Conservation (phyloP, 2,113 vertebrate genomes). For the Hemiprocne comata region DNA sequence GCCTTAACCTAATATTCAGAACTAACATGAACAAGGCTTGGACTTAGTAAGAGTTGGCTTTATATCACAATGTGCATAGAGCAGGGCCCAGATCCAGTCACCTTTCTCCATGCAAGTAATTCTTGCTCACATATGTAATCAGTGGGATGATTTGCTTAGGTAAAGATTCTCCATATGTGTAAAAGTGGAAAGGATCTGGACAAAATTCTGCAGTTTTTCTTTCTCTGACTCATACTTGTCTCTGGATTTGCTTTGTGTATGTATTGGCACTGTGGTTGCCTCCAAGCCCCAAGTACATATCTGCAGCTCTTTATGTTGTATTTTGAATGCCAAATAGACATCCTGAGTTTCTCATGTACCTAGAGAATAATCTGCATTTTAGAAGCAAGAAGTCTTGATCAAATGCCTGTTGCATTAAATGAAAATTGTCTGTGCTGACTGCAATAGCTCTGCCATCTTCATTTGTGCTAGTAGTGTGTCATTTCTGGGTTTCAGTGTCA, state of each 20-base stretch:
- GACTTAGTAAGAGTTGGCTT: conserved; percentile 12
- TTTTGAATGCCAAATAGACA: conserved; percentile 21
- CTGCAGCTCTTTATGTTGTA: conserved; percentile 34
- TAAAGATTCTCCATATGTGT: conserved; percentile 14
- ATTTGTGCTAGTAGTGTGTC: background rate
- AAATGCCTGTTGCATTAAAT: background rate
- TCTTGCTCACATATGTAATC: conserved; percentile 29
- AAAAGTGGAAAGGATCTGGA: conserved; percentile 35
- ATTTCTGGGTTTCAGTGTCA: background rate
- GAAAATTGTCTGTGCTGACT: background rate
- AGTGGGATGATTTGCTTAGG: conserved; percentile 32
- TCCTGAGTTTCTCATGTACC: background rate
- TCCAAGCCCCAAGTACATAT: conserved; percentile 44
- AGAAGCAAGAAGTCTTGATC: background rate
- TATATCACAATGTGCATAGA: background rate
- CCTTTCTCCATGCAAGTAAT: conserved; percentile 1
- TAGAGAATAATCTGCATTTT: background rate
- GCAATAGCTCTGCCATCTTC: background rate
- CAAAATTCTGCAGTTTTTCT: conserved; percentile 41
- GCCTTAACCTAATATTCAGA: conserved; percentile 18
- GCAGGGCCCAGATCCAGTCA: conserved; percentile 27
- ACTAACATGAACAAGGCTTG: background rate
- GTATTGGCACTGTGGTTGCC: conserved; percentile 34
- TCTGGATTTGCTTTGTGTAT: conserved; percentile 57
- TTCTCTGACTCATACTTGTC: conserved; percentile 60